Percentiles rank a stretch among this genome's conserved stretches.
Conservation (phyloP, 2,888 invertebrate species). For the Drepana falcataria region DNA sequence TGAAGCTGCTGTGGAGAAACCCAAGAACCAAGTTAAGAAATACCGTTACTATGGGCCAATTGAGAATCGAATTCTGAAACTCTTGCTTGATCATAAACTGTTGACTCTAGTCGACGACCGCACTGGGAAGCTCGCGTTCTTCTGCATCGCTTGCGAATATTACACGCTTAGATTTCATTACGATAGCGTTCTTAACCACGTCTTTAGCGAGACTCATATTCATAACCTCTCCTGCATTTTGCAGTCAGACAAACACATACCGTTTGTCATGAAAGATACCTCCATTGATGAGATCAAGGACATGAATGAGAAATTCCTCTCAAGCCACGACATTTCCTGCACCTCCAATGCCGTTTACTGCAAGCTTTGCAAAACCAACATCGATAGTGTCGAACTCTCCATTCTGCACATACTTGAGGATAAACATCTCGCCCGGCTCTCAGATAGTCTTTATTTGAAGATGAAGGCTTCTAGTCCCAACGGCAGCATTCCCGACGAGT, state of each 20-base stretch:
- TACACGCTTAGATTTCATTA: constrained; percentile 68
- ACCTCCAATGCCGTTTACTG: constrained; percentile 41
- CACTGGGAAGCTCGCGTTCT: constrained; percentile 69
- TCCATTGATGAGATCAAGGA: constrained; percentile 57
- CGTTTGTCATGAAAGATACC: constrained; percentile 46
- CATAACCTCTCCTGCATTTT: constrained; percentile 62
- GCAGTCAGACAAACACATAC: constrained; percentile 58
- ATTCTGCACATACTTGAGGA: constrained; percentile 65
- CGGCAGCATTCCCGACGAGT: constrained; percentile 60
- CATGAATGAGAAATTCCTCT: constrained; percentile 57
- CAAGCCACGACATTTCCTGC: constrained; percentile 42
- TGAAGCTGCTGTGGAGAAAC: constrained; percentile 53
- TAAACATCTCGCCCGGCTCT: constrained; percentile 58
- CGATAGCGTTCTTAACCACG: constrained; percentile 66
- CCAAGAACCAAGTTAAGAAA: constrained; percentile 60
- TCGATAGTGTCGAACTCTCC: constrained; percentile 47
- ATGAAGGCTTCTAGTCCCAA: constrained; percentile 51
- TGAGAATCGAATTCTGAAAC: constrained; percentile 53
- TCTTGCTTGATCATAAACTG: constrained; percentile 59
- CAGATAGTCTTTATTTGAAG: constrained; percentile 58
- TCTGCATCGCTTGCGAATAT: constrained; percentile 70
- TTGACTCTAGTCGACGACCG: constrained; percentile 64
- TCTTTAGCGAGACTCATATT: constrained; percentile 66
- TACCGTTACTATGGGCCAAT: constrained; percentile 70
- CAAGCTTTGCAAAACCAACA: constrained; percentile 44